Conservation (phyloP, 2,797 vertebrate genomes). For the Antennarius maculatus region DNA sequence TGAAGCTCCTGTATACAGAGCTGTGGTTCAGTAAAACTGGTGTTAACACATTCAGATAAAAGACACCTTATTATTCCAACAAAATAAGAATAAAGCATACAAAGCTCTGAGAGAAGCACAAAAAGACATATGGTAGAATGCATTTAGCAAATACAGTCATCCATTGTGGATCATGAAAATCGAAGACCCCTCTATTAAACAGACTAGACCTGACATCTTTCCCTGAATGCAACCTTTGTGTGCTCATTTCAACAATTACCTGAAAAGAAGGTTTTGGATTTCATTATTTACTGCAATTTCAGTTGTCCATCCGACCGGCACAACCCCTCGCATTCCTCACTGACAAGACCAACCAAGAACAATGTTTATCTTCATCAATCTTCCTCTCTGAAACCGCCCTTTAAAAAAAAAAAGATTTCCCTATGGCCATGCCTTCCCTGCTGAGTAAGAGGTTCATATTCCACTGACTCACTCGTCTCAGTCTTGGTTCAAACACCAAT, state of each 20-base stretch:
- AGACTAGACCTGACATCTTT: constrained; percentile 34
- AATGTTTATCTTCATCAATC: constrained; percentile 74
- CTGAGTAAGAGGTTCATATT: constrained; percentile 53
- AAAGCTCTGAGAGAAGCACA: not conserved
- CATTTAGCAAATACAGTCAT: constrained; percentile 10
- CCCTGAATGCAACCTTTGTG: constrained; percentile 71
- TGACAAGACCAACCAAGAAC: constrained; percentile 71
- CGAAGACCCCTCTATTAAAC: constrained; percentile 12
- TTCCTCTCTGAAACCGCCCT: constrained; percentile 46
- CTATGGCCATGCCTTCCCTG: constrained; percentile 45
- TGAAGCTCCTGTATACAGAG: constrained; percentile 19
- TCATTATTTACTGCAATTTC: constrained; percentile 58
- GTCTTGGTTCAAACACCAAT: constrained; percentile 34
- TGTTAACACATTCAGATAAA: constrained; percentile 9
- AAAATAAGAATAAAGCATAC: not conserved
- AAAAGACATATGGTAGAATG: constrained; percentile 9
- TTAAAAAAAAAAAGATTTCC: constrained; percentile 32
- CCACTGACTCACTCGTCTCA: constrained; percentile 41
- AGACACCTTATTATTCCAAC: not conserved
- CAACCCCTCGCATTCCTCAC: constrained; percentile 56
- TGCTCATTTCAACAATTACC: constrained; percentile 55
- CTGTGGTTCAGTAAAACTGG: constrained; percentile 14
- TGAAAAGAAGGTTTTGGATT: constrained; percentile 58
- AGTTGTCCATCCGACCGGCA: constrained; percentile 52
- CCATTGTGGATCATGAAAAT: constrained; percentile 32